Evolutionary conservation across 2,113 vertebrate genomes (phyloP).

Genomic region (Pelusios castaneus): DNA sequence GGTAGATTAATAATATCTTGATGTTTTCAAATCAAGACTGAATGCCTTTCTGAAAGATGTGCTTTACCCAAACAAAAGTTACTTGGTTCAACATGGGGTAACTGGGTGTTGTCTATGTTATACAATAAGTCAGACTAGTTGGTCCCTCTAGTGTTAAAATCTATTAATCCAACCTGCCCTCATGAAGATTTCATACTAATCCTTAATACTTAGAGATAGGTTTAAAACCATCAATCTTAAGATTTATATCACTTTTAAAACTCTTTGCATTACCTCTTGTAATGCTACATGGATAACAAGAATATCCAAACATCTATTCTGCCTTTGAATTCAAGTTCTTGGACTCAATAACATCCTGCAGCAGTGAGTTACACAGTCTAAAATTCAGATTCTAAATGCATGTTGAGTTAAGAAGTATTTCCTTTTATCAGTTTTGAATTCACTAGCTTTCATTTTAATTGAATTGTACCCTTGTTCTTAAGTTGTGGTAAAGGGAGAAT

Average conservation of each 20-base stretch:
- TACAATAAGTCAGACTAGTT: neutral
- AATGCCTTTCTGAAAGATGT: neutral
- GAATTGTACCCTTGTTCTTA: neutral
- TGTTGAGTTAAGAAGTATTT: neutral
- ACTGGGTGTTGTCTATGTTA: fast-evolving
- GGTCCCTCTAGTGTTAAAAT: neutral
- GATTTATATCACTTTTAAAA: neutral
- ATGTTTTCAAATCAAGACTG: neutral
- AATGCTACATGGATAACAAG: neutral
- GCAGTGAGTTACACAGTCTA: neutral
- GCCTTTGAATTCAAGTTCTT: neutral
- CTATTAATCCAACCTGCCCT: neutral
- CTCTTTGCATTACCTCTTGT: too few relatives aligned
- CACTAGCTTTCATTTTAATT: neutral
- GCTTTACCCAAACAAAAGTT: neutral
- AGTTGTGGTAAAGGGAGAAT: neutral
- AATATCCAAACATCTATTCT: neutral
- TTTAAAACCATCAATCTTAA: neutral
- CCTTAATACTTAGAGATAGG: neutral
- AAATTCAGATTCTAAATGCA: too few relatives aligned
- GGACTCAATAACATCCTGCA: neutral
- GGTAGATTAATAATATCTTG: neutral
- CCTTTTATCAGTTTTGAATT: neutral
- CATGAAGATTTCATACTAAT: neutral
- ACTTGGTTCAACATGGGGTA: neutral